Base-by-base conservation (phyloP, 2,888 invertebrate genomes). In the Molorchus minor region DNA sequence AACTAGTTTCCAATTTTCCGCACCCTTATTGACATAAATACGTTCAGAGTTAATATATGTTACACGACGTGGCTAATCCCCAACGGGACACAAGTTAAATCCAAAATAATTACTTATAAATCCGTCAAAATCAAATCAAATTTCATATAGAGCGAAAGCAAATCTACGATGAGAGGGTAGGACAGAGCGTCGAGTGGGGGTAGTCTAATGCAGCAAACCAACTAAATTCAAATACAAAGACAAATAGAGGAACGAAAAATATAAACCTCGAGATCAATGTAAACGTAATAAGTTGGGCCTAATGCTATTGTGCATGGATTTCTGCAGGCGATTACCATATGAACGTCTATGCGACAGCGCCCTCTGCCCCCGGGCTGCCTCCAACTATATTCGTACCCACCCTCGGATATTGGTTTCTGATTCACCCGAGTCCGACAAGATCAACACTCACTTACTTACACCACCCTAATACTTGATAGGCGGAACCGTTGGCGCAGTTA, bases 261-360 rank as follows among this genome's bases (percentile, higher is more conserved):
- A 80, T 79, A 79, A 79, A 79, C 79, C 78, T 80, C 80, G 79
- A 80, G 80, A 80, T 80, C 80, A 80, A 79, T 80, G 80, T 79
- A 80, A 80, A 80, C 80, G 80, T 80, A 80, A 80, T 80, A 80
- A 80, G 80, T 80, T 78, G 79, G 76, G 77, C 77, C 75, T 80
- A 80, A 80, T 80, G 79, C 79, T 77, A 80, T 80, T 80, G 80
- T 80, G 79, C 75, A 76, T 73, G 78, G 78, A 79, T 80, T 79
- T 77, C 80, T 79, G 77, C 77, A 77, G 79, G 79, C 80, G 78
- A 80, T 80, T 80, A 79, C 79, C 80, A 80, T 80, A 80, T 77
- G 79, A 80, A 75, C 75, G 75, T 75, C 72, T 73, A 74, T 73
- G 73, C 71, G 73, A 76, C 74, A 65, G 68, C 72, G 71, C 72